Evolutionary conservation across 2,797 vertebrate genomes (phyloP).

Genomic region (Meriones psammophilus): DNA sequence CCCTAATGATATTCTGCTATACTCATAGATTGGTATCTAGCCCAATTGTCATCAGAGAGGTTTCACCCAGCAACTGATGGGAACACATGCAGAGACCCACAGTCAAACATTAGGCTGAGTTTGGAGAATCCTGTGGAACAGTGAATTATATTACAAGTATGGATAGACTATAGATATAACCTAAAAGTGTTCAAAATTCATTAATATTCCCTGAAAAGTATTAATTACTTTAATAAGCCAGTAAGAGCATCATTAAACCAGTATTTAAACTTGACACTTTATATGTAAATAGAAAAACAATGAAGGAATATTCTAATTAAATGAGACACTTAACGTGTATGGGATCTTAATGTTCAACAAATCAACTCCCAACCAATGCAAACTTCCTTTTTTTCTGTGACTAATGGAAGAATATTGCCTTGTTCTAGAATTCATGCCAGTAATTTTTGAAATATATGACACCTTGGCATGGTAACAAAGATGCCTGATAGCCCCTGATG

Average conservation of each 20-base stretch:
- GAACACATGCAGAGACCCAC: not conserved
- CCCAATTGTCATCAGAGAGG: not conserved
- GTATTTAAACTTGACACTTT: conserved; percentile 57
- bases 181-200: not conserved
- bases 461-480: not conserved
- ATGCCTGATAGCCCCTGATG: not conserved
- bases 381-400: not conserved
- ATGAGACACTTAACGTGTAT: not conserved
- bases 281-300: conserved; percentile 51
- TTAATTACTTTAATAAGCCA: conserved; percentile 23
- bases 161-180: not conserved
- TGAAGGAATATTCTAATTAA: conserved; percentile 44
- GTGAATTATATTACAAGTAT: not conserved
- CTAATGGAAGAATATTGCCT: not conserved
- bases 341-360: not conserved
- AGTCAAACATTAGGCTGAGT: not conserved
- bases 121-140: not conserved
- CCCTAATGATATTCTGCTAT: not conserved
- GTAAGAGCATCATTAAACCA: conserved; percentile 15
- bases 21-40: not conserved
- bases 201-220: not conserved
- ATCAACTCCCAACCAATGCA: not conserved
- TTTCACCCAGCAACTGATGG: not conserved
- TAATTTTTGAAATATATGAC: not conserved
- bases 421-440: not conserved